phyloP scores from a whole-genome alignment of 1,140 invertebrate species.

The Eriocheir sinensis region DNA sequence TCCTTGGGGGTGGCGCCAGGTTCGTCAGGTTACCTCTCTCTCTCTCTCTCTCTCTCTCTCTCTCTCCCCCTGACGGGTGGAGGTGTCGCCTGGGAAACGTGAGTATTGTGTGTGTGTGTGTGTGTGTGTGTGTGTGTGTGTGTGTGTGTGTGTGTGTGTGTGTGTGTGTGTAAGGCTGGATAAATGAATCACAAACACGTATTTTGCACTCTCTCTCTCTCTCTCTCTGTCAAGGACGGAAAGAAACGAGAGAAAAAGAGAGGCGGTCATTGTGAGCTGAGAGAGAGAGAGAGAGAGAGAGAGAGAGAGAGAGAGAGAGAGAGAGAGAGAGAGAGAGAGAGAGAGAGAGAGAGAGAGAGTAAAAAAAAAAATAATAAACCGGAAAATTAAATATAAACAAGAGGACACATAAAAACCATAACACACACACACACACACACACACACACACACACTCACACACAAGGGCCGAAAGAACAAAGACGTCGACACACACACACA shows the following conservation, averaged over 20 bases:
- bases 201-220: no score
- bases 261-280: not conserved
- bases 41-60: not conserved
- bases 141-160: constrained; percentile 14
- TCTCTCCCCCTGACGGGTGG: not conserved
- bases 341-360: not conserved
- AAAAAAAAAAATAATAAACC: not conserved
- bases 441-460: no score
- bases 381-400: no score
- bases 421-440: no score
- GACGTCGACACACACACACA: no score
- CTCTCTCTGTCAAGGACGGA: no score
- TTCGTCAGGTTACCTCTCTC: not conserved
- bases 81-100: not conserved
- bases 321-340: no score
- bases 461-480: no score
- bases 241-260: not conserved
- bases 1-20: constrained; percentile 17
- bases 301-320: constrained; percentile 6
- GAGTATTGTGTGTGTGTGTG: not conserved
- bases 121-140: constrained; percentile 14
- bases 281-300: not conserved
- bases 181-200: not conserved
- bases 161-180: not conserved
- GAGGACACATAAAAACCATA: no score